A percentile compares a stretch with the other conserved stretches of the same genome.
phyloP scores from a whole-genome alignment of 2,113 vertebrate genomes.

The Charadrius vociferus region DNA sequence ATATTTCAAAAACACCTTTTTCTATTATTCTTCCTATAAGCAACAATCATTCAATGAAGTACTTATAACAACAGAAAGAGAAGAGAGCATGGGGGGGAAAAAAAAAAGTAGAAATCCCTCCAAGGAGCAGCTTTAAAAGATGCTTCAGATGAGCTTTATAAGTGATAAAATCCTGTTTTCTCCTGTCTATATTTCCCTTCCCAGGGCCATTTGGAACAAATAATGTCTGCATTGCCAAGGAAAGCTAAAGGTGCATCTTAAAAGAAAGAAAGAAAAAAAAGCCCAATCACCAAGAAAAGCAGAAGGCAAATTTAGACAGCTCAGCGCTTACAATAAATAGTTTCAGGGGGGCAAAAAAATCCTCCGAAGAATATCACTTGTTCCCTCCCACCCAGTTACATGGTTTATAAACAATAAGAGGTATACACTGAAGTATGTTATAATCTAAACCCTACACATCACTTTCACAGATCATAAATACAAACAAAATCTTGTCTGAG shows the following conservation, averaged over 20 bases:
- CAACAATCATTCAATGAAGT: background rate
- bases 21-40: background rate
- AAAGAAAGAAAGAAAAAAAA: background rate
- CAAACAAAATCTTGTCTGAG: background rate
- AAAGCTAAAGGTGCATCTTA: background rate
- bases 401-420: background rate
- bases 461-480: background rate
- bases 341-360: background rate
- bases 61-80: background rate
- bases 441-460: background rate
- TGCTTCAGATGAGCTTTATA: background rate
- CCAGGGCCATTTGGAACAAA: background rate
- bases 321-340: background rate
- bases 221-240: background rate
- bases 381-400: background rate
- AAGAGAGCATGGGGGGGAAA: accelerated
- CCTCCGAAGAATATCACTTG: background rate
- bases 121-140: background rate
- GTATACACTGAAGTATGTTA: background rate
- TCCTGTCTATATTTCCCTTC: background rate
- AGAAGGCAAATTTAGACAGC: background rate
- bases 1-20: background rate
- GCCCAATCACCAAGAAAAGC: accelerated
- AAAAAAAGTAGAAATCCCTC: background rate
- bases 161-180: background rate